phyloP scores from a whole-genome alignment of 2,797 vertebrate genomes.

The Diceros bicornis region DNA sequence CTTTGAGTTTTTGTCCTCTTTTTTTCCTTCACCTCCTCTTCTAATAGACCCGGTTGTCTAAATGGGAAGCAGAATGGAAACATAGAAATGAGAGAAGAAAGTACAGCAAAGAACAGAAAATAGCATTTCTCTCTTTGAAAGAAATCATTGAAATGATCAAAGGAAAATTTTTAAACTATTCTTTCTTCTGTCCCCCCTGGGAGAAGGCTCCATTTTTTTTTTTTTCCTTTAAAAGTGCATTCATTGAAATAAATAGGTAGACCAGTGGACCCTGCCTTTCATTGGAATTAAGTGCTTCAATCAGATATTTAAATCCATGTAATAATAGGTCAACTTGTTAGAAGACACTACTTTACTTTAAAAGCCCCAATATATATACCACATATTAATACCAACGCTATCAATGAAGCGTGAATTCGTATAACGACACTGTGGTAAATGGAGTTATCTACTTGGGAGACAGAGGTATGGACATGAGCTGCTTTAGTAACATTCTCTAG shows the following conservation, averaged over 20 bases:
- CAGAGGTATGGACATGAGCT: not conserved
- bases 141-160: slow-evolving; percentile 59
- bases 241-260: slow-evolving; percentile 51
- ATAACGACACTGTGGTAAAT: not conserved
- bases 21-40: slow-evolving; percentile 15
- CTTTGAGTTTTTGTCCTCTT: not conserved
- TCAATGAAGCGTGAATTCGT: slow-evolving; percentile 28
- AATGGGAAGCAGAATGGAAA: slow-evolving; percentile 49
- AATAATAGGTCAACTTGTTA: slow-evolving; percentile 22
- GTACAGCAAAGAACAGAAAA: slow-evolving; percentile 62
- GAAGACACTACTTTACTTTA: not conserved
- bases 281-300: slow-evolving; percentile 18
- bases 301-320: not conserved
- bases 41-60: slow-evolving; percentile 30
- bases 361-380: not conserved
- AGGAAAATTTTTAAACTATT: slow-evolving; percentile 34
- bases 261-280: not conserved
- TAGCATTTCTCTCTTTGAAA: slow-evolving; percentile 60
- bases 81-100: slow-evolving; percentile 45
- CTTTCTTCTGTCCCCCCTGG: slow-evolving; percentile 23
- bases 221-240: not conserved
- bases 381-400: not conserved
- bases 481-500: not conserved
- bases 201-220: not conserved
- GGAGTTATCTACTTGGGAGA: not conserved